Evolutionary conservation across 2,888 invertebrate genomes (phyloP).

Genomic region (Drosophila seclusa): DNA sequence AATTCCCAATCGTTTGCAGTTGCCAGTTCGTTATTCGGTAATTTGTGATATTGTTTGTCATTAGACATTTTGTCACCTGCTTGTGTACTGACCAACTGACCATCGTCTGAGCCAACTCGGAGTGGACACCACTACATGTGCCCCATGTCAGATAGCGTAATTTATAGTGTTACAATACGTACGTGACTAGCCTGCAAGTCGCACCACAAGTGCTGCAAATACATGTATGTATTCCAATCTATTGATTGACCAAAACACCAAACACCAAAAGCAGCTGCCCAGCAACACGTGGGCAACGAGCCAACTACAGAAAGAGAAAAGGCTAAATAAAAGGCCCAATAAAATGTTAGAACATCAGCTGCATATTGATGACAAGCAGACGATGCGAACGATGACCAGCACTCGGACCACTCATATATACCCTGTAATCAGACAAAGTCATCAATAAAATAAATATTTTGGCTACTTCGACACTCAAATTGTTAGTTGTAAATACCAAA

Average conservation of each 20-base stretch:
- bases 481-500: not conserved
- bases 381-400: constrained; percentile 28
- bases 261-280: constrained; percentile 18
- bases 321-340: constrained; percentile 32
- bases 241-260: constrained; percentile 39
- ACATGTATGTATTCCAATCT: constrained; percentile 28
- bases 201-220: constrained; percentile 30
- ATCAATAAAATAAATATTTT: not conserved
- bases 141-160: constrained; percentile 51
- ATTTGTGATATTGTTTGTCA: constrained; percentile 38
- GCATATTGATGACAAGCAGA: constrained; percentile 70
- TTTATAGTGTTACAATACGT: constrained; percentile 64
- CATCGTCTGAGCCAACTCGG: constrained; percentile 8
- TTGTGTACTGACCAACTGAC: constrained; percentile 11
- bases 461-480: not conserved
- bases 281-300: constrained; percentile 59
- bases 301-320: constrained; percentile 34
- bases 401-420: constrained; percentile 25
- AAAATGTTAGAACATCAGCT: constrained; percentile 66
- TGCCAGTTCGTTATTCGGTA: constrained; percentile 13
- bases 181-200: constrained; percentile 70
- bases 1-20: constrained; percentile 3
- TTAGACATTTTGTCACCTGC: constrained; percentile 50
- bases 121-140: constrained; percentile 24
- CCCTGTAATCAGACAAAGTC: constrained; percentile 8